Evolutionary conservation across 2,888 invertebrate species (phyloP).

Genomic region (Drosophila diplacantha): DNA sequence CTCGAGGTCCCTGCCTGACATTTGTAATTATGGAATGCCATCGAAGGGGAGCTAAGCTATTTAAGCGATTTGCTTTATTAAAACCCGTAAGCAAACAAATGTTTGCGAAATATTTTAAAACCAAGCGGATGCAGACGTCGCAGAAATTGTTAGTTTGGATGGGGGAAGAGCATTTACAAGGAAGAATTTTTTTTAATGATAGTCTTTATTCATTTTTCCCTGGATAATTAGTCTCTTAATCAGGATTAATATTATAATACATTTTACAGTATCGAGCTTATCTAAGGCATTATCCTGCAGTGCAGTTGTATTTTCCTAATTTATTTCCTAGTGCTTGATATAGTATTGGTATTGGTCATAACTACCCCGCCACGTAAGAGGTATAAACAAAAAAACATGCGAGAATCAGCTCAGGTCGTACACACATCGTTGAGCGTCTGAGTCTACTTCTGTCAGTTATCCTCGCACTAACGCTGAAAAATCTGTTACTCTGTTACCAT

Average conservation of each 20-base stretch:
- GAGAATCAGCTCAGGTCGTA: constrained; percentile 23
- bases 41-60: constrained; percentile 51
- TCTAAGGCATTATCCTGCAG: not conserved
- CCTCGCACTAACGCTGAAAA: constrained; percentile 38
- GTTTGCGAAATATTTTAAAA: constrained; percentile 37
- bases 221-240: too few species aligned
- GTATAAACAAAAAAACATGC: not conserved
- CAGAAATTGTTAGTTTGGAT: not conserved
- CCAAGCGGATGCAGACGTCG: not conserved
- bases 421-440: constrained; percentile 31
- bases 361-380: not conserved
- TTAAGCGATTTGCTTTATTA: constrained; percentile 67
- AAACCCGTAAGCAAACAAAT: constrained; percentile 50
- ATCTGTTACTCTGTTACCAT: constrained; percentile 60
- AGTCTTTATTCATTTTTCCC: not conserved
- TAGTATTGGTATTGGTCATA: not conserved
- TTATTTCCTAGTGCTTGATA: not conserved
- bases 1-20: constrained; percentile 9
- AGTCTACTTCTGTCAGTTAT: constrained; percentile 18
- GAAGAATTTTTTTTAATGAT: too few species aligned
- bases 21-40: constrained; percentile 33
- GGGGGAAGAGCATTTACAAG: not conserved
- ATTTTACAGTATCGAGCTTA: not conserved
- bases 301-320: not conserved
- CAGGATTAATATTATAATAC: too few species aligned